phyloP scores from a whole-genome alignment of 2,888 invertebrate species.

The Galeruca laticollis region DNA sequence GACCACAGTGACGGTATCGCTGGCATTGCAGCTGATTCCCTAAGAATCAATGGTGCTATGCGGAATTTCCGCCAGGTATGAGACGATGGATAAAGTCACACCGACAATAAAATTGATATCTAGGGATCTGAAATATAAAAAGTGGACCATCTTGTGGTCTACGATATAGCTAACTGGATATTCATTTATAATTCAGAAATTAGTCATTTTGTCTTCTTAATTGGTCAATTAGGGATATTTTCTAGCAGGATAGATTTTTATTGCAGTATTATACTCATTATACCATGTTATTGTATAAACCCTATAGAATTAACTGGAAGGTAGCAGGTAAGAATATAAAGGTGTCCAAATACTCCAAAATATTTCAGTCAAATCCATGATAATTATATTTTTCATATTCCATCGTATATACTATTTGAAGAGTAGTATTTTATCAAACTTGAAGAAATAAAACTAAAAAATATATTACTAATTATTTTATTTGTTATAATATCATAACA shows the following conservation, averaged over 20 bases:
- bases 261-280: background rate
- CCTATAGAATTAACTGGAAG: no score
- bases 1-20: conserved; percentile 83
- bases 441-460: no score
- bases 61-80: conserved; percentile 94
- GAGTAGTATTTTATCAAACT: no score
- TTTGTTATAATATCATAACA: no score
- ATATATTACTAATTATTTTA: no score
- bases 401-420: no score
- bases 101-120: conserved; percentile 11
- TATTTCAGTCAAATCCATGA: no score
- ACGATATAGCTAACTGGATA: conserved; percentile 8
- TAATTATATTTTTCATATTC: no score
- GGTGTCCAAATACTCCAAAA: no score
- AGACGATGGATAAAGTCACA: conserved; percentile 44
- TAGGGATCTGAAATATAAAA: background rate
- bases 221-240: background rate
- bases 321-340: no score
- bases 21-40: conserved; percentile 94
- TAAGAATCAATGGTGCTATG: conserved; percentile 96
- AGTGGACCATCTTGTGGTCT: background rate
- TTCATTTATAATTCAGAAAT: background rate
- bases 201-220: background rate
- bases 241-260: background rate
- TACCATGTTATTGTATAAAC: background rate